Evolutionary conservation across 2,888 invertebrate genomes (phyloP).

Genomic region (Chaitophorus viminalis): DNA sequence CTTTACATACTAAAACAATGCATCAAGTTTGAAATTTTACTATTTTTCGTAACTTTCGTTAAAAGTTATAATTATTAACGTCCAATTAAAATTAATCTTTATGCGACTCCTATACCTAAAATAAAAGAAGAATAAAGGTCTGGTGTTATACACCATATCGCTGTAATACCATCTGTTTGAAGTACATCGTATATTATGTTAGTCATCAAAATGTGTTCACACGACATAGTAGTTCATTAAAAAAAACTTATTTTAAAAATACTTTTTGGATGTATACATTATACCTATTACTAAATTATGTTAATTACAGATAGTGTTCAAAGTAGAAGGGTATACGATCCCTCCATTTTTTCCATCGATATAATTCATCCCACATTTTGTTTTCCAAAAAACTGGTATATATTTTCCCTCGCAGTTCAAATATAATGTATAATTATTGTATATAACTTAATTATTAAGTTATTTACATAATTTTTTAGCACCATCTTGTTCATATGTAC

Average conservation of each 20-base stretch:
- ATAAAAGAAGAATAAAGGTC: constrained; percentile 5
- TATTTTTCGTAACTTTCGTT: not conserved
- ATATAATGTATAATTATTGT: no score
- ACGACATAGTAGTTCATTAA: constrained; percentile 22
- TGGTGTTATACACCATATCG: not conserved
- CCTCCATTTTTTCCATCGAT: not conserved
- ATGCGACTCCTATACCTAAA: not conserved
- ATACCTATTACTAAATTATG: not conserved
- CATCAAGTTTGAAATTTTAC: not conserved
- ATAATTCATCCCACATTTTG: not conserved
- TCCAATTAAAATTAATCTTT: constrained; percentile 24
- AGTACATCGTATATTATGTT: constrained; percentile 27
- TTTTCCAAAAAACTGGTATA: not conserved
- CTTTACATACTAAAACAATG: not conserved
- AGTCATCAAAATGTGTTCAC: constrained; percentile 20
- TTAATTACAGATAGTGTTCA: not conserved
- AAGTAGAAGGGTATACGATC: not conserved
- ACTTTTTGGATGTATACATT: not conserved
- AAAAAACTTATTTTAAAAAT: constrained; percentile 5
- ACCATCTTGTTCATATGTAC: no score
- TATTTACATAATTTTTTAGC: no score
- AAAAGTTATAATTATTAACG: not conserved
- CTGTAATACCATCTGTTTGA: constrained; percentile 21
- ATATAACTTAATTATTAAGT: no score
- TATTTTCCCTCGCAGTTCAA: not conserved